These are phyloP conservation scores for Pseudanteris insignis DNA, from an alignment of 2,888 invertebrate species.

Conservation along the genomic window DNA sequence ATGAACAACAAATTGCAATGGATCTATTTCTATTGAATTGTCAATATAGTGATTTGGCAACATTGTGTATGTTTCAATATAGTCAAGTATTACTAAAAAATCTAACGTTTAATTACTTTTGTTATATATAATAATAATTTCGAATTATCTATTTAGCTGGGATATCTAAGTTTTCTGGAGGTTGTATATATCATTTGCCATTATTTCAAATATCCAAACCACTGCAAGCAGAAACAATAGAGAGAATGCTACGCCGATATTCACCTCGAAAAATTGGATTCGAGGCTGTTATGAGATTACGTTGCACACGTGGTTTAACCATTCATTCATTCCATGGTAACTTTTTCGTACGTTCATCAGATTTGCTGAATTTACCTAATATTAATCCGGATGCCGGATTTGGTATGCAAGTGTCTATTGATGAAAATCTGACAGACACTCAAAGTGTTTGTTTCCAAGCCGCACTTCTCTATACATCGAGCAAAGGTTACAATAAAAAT, in stretches of 20 bases:
- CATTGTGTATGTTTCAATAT: conserved; percentile 83
- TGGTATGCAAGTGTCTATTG: conserved; percentile 97
- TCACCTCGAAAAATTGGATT: conserved; percentile 97
- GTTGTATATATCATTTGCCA: conserved; percentile 91
- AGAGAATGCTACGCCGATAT: conserved; percentile 84
- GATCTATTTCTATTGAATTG: conserved; percentile 94
- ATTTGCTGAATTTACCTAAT: conserved; percentile 94
- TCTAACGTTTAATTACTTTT: conserved; percentile 1
- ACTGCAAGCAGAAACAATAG: conserved; percentile 78
- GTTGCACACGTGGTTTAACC: conserved; percentile 91
- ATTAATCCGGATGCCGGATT: conserved; percentile 98
- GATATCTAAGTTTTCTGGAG: conserved; percentile 94
- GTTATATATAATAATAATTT: too few relatives aligned
- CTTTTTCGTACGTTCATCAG: conserved; percentile 98
- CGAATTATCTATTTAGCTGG: too few relatives aligned
- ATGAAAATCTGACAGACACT: conserved; percentile 86
- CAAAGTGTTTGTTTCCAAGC: conserved; percentile 97
- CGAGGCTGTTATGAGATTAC: conserved; percentile 97
- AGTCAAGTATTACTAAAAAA: too few relatives aligned
- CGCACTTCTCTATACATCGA: conserved; percentile 94
- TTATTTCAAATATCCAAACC: conserved; percentile 79
- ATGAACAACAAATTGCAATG: conserved; percentile 94
- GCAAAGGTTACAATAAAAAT: conserved; percentile 73
- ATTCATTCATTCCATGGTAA: conserved; percentile 99
- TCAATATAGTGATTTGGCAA: conserved; percentile 93